Evolutionary conservation across 2,797 vertebrate species (phyloP), one percentile per base, ranked within the genome.

Genomic region (Falco naumanni): DNA sequence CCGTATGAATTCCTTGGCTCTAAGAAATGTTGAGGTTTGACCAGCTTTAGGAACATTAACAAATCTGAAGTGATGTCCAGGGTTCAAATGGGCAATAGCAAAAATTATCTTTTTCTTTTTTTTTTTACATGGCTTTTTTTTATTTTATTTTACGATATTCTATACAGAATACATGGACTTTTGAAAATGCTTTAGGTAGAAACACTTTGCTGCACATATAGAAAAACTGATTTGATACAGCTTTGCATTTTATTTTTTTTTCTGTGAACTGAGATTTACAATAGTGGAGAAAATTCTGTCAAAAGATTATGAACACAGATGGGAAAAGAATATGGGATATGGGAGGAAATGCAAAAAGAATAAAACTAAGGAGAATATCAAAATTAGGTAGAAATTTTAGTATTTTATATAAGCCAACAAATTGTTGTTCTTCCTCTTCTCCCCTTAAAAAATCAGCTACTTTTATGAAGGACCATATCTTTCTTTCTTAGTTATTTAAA

Each of bases 1-100:
- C 14, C 12, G 4, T 9, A 7, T 2, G 0, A 48, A 37, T 50
- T 68, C 10, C 4, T 9, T 4, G 6, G 21, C 13, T 39, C 8
- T 9, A 56, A 60, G 50, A 89, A 26, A 34, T 10, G 1, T 15
- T 76, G n/a, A 64, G 12, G 12, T 68, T 79, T 74, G 18, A 39
- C 54, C 7, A 39, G 3, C 5, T 65, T 3, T 37, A 9, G 6
- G 14, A 78, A 37, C 1, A 41, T 34, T 24, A 72, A 69, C 28
- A 88, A 37, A 33, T 29, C 28, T 26, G 5, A 18, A 29, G 13
- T 47, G 22, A 61, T 0, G 1, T 28, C 26, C 6, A 47, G 56
- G 19, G 8, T 54, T 9, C 5, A 81, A 34, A 39, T n/a, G 9
- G 13, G 15, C 13, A 75, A 25, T 8, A 63, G 5, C 6, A 39